phyloP scores from a whole-genome alignment of 2,113 vertebrate genomes.

The Catharus fuscescens region DNA sequence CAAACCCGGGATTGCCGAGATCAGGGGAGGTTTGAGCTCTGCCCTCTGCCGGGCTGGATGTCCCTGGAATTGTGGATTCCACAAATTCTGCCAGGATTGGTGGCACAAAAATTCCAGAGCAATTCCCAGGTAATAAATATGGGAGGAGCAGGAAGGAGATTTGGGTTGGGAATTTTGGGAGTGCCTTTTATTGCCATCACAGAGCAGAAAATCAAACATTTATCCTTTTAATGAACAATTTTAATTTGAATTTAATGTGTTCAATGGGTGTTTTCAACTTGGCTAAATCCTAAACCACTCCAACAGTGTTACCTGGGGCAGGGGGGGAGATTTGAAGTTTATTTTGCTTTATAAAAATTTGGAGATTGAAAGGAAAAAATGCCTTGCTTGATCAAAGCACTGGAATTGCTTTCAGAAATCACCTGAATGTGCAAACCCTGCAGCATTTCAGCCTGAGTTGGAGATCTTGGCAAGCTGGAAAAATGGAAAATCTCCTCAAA shows the following conservation, averaged over 20 bases:
- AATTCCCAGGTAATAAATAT: too few species aligned
- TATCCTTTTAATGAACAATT: background rate
- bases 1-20: too few species aligned
- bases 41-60: too few species aligned
- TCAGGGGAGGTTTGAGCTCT: too few species aligned
- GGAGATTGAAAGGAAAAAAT: background rate
- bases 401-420: background rate
- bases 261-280: background rate
- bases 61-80: too few species aligned
- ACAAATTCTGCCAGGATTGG: too few species aligned
- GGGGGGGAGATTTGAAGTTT: background rate
- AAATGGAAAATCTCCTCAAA: background rate
- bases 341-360: background rate
- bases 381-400: background rate
- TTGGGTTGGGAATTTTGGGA: background rate
- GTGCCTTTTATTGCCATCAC: background rate
- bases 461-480: background rate
- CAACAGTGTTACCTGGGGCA: background rate
- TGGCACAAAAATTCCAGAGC: too few species aligned
- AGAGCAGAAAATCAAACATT: slow-evolving; percentile 18
- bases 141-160: too few species aligned
- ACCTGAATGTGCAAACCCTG: accelerated
- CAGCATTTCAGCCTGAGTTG: accelerated
- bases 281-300: background rate
- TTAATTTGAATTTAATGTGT: background rate